These are phyloP conservation scores for Diogma glabrata DNA, from an alignment of 2,888 invertebrate species.

Conservation along the genomic window DNA sequence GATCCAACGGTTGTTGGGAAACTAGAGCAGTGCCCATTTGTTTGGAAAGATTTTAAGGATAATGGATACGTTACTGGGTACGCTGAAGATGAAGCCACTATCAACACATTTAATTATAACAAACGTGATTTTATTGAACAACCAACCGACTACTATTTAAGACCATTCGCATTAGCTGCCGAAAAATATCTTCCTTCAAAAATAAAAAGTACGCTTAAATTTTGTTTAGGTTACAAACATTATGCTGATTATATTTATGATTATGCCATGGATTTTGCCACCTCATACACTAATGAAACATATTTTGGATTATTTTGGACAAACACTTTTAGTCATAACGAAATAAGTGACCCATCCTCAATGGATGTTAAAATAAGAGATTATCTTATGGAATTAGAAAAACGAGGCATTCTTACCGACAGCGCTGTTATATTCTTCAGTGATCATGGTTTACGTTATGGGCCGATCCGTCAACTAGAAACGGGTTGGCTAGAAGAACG, in stretches of 20 bases:
- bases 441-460: conserved; percentile 70
- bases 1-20: conserved; percentile 41
- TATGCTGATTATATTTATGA: conserved; percentile 58
- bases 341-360: conserved; percentile 50
- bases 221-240: conserved; percentile 48
- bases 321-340: conserved; percentile 63
- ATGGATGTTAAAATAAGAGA: conserved; percentile 50
- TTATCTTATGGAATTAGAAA: conserved; percentile 46
- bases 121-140: conserved; percentile 58
- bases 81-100: conserved; percentile 60
- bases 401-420: conserved; percentile 48
- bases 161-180: conserved; percentile 58
- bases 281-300: conserved; percentile 46
- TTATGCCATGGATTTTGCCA: conserved; percentile 54
- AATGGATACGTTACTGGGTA: conserved; percentile 67
- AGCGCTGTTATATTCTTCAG: conserved; percentile 62
- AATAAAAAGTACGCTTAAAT: conserved; percentile 40
- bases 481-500: conserved; percentile 70
- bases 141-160: conserved; percentile 73
- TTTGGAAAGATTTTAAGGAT: conserved; percentile 65
- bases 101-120: conserved; percentile 59
- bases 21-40: conserved; percentile 56
- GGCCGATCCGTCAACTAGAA: conserved; percentile 52
- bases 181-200: conserved; percentile 44
- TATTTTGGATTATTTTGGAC: conserved; percentile 72